These are phyloP conservation scores for Phylloscopus trochilus DNA, from an alignment of 2,113 vertebrate genomes.

Conservation along the genomic window DNA sequence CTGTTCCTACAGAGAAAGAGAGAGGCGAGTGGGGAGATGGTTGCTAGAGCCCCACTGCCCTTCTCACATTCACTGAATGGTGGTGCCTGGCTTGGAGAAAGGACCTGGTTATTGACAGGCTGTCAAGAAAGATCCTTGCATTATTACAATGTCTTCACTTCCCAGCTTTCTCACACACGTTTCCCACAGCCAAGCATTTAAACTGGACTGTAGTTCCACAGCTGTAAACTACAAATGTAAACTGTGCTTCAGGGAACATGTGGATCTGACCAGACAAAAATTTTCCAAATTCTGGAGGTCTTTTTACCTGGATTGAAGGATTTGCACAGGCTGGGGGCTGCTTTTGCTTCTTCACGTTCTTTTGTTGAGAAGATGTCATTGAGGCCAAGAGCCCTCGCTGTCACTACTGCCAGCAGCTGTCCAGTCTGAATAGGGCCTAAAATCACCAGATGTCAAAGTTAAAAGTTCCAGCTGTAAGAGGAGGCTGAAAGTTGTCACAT, in stretches of 20 bases:
- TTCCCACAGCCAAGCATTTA: background rate
- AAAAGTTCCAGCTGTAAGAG: background rate
- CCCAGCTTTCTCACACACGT: background rate
- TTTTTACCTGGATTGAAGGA: background rate
- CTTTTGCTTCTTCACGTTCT: background rate
- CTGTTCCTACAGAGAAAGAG: background rate
- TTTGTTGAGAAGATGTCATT: background rate
- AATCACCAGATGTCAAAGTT: background rate
- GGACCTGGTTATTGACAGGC: background rate
- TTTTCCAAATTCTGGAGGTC: background rate
- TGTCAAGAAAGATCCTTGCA: background rate
- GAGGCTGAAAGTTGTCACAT: background rate
- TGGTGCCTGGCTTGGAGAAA: background rate
- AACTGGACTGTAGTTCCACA: background rate
- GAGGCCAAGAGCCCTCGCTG: background rate
- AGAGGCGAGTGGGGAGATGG: rapidly evolving
- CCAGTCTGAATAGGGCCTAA: background rate
- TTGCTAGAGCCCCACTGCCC: background rate
- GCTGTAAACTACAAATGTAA: background rate
- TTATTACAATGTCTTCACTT: background rate
- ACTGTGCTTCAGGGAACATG: background rate
- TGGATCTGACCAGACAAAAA: background rate
- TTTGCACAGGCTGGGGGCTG: background rate
- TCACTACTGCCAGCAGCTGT: background rate
- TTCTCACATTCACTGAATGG: background rate